Conservation (phyloP, 2,888 invertebrate genomes). For the Petrolisthes cinctipes region DNA sequence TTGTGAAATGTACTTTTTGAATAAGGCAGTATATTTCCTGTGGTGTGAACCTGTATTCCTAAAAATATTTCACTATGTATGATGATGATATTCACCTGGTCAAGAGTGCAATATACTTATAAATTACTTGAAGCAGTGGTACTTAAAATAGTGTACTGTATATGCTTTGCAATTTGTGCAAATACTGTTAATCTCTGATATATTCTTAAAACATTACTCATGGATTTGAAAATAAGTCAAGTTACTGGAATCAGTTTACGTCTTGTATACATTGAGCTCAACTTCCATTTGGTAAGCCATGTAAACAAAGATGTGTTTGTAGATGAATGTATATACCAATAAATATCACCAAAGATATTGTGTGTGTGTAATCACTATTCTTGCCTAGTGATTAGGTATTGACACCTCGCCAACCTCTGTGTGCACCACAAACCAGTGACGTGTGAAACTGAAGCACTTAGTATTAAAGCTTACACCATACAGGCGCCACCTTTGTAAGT, state of each 20-base stretch:
- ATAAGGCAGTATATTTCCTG: background rate
- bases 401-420: too few species aligned
- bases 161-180: constrained; percentile 5
- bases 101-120: constrained; percentile 50
- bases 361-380: too few species aligned
- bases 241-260: constrained; percentile 19
- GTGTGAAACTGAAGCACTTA: too few species aligned
- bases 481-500: too few species aligned
- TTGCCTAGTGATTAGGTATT: too few species aligned
- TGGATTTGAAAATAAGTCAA: constrained; percentile 10
- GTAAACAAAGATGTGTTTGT: constrained; percentile 60
- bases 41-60: background rate
- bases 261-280: constrained; percentile 49
- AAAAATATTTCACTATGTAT: constrained; percentile 7
- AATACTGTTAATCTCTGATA: constrained; percentile 11
- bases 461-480: too few species aligned
- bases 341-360: constrained; percentile 53
- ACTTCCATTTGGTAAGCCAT: constrained; percentile 48
- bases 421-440: too few species aligned
- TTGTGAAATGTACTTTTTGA: constrained; percentile 13
- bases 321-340: constrained; percentile 61
- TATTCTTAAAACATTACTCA: constrained; percentile 15
- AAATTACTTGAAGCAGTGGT: constrained; percentile 32
- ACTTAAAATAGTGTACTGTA: constrained; percentile 29
- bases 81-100: constrained; percentile 39